Percentiles rank a stretch among this genome's conserved stretches.
Evolutionary conservation across 37 sponge, comb jelly and placozoan species (phyloP).

Genomic region (Ianthella basta): DNA sequence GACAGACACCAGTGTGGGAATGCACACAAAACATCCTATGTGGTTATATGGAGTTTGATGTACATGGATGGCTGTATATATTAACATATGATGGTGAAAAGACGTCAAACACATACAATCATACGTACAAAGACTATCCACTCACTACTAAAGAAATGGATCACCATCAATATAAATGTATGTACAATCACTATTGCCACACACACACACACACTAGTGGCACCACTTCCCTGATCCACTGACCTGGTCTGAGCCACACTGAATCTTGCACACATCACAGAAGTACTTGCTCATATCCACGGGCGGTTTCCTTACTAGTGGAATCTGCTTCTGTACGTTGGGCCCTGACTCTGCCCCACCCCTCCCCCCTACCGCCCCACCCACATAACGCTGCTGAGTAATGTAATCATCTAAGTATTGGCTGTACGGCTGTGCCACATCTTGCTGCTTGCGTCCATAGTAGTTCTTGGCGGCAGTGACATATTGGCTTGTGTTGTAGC

Average conservation of each 20-base stretch:
- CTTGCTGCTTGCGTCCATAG: slow-evolving; percentile 1
- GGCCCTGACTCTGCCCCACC: neutral
- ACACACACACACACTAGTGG: slow-evolving; percentile 1
- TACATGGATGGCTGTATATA: neutral
- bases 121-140: slow-evolving; percentile 24
- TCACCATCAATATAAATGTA: too few species aligned
- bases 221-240: too few species aligned
- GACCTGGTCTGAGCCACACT: slow-evolving; percentile 75
- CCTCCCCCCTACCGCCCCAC: too few species aligned
- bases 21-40: too few species aligned
- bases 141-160: too few species aligned
- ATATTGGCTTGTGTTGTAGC: slow-evolving; percentile 8
- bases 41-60: neutral
- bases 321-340: neutral
- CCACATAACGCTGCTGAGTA: neutral
- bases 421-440: neutral
- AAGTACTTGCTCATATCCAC: slow-evolving; percentile 48
- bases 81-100: neutral
- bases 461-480: slow-evolving; percentile 24
- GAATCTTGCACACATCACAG: slow-evolving; percentile 89
- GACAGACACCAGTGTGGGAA: neutral
- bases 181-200: too few species aligned
- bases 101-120: slow-evolving; percentile 30
- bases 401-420: slow-evolving; percentile 12
- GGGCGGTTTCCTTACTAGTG: slow-evolving; percentile 14